Conservation (phyloP, 1,140 invertebrate species). For the Hormaphis cornu region DNA sequence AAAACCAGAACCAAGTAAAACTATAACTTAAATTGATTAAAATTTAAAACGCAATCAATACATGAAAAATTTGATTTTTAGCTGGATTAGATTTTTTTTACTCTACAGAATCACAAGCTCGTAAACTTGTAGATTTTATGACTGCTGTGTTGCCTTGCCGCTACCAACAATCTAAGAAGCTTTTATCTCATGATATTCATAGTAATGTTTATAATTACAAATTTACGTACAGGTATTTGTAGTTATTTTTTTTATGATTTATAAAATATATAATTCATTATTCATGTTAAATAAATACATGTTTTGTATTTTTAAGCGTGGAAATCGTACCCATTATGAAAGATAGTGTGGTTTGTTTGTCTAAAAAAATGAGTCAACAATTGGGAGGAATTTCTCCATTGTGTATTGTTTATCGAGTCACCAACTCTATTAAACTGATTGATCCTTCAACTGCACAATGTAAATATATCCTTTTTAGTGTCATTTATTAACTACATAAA, state of each 20-base stretch:
- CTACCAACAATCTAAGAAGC: constrained; percentile 81
- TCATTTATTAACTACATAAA: not conserved
- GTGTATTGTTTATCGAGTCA: constrained; percentile 81
- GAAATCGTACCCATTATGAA: constrained; percentile 96
- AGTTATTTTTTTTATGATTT: not conserved
- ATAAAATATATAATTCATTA: too few species aligned
- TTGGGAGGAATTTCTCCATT: constrained; percentile 87
- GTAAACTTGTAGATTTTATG: constrained; percentile 94
- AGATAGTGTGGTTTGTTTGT: constrained; percentile 89
- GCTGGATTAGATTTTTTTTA: constrained; percentile 96
- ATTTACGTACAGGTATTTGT: constrained; percentile 59
- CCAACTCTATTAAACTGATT: constrained; percentile 83
- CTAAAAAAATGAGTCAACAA: constrained; percentile 75
- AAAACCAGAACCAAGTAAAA: constrained; percentile 77
- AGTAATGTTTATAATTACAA: constrained; percentile 98
- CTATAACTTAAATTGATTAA: constrained; percentile 28
- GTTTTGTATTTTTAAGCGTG: constrained; percentile 54
- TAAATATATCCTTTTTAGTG: constrained; percentile 44
- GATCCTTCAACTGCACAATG: constrained; percentile 86
- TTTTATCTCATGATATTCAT: constrained; percentile 95
- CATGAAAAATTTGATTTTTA: constrained; percentile 45
- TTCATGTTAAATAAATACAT: too few species aligned
- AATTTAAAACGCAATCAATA: constrained; percentile 13
- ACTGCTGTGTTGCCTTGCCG: constrained; percentile 74
- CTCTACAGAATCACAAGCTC: constrained; percentile 75